A percentile compares a stretch with the other conserved stretches of the same genome.
These are phyloP conservation scores for Australoheros facetus DNA, from an alignment of 2,797 vertebrate genomes.

Conservation along the genomic window DNA sequence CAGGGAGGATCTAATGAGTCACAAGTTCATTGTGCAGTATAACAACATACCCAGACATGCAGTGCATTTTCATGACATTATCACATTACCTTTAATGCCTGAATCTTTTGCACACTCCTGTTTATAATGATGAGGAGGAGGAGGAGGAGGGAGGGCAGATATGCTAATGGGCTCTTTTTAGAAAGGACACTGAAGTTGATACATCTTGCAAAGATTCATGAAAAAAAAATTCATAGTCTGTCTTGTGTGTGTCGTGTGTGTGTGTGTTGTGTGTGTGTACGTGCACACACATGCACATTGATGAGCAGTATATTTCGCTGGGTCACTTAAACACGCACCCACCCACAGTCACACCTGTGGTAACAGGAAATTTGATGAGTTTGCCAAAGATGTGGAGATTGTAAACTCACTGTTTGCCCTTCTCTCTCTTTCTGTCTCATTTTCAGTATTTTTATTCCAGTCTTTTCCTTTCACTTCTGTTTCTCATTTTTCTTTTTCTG, in stretches of 20 bases:
- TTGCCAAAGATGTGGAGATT: constrained; percentile 45
- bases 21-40: background rate
- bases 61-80: background rate
- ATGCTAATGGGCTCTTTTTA: background rate
- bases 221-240: background rate
- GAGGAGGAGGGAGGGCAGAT: background rate
- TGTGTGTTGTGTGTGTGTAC: constrained; percentile 18
- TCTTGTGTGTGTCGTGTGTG: constrained; percentile 31
- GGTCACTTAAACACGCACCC: constrained; percentile 20
- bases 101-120: background rate
- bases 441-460: background rate
- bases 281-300: background rate
- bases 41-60: background rate
- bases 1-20: background rate
- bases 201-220: background rate
- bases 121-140: background rate
- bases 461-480: background rate
- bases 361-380: constrained; percentile 49
- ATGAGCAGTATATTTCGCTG: constrained; percentile 25
- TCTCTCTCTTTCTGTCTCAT: background rate
- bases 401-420: constrained; percentile 15
- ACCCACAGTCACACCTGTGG: constrained; percentile 53
- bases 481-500: background rate
- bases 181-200: background rate
- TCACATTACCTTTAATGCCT: background rate